Evolutionary conservation across 2,797 vertebrate species (phyloP), one percentile per base, ranked within the genome.

Genomic region (Clangula hyemalis): DNA sequence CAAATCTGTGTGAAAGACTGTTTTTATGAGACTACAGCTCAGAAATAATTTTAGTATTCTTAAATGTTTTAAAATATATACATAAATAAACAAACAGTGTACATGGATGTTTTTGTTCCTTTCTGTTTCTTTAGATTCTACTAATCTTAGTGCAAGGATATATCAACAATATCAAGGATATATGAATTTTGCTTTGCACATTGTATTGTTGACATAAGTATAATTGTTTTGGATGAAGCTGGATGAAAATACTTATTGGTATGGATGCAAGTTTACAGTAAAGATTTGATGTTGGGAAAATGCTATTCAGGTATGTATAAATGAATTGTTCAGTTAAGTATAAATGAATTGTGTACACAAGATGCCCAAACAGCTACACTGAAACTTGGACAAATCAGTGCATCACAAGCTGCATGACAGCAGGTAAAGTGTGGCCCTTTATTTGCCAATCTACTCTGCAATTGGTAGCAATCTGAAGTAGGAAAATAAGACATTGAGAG

Each of bases 11-110:
- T 24, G 76, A 78, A 91, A 90, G 1, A 17, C 43, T 58, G 85
- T 89, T 62, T 83, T 32, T 25, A 64, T 32, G 22, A 24, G 13
- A 11, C 28, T 91, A 61, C 27, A 91, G 9, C 28, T 78, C 62
- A 54, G 64, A 93, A 90, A 65, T 19, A 77, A 74, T 60, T 89
- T 75, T 92, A 19, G 61, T 84, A 69, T 80, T 85, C 51, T 83
- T 91, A 38, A 13, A 34, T 56, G 77, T 6, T 36, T 64, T 71
- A 49, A 49, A 25, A 32, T 7, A 53, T 22, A 49, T 49, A 49
- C 43, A 45, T 49, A 24, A 49, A 49, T 25, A 25, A 49, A 49
- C 13, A 89, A 94, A 47, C 25, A 73, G 16, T 80, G 45, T 28
- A 49, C 71, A 61, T 20, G 30, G 82, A 78, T 75, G 61, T 66